These are phyloP conservation scores for Petrocephalus microphthalmus DNA, from an alignment of 2,113 vertebrate genomes.

Conservation along the genomic window DNA sequence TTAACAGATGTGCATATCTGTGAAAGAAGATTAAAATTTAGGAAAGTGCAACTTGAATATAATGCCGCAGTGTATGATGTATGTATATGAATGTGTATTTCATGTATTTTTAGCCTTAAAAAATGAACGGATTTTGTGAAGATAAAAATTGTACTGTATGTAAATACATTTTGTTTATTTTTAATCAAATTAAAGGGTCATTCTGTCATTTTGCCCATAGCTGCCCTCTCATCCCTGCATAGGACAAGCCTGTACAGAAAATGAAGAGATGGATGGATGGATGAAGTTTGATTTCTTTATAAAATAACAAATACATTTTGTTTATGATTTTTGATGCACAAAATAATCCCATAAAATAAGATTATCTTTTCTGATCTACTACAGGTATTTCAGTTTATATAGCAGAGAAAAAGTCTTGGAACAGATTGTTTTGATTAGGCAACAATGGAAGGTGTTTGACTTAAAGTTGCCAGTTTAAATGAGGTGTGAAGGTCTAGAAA, in stretches of 20 bases:
- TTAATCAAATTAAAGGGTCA: not conserved
- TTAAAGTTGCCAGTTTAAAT: not conserved
- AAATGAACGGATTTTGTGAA: not conserved
- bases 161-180: not conserved
- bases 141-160: not conserved
- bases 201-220: not conserved
- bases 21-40: not conserved
- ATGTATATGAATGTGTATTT: not conserved
- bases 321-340: not conserved
- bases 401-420: not conserved
- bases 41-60: not conserved
- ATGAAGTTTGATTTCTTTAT: not conserved
- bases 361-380: not conserved
- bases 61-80: not conserved
- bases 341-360: not conserved
- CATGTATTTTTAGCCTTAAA: not conserved
- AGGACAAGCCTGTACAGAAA: not conserved
- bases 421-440: constrained; percentile 11
- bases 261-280: not conserved
- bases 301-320: not conserved
- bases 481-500: not conserved
- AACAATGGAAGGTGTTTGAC: not conserved
- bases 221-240: not conserved
- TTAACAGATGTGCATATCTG: not conserved
- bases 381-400: not conserved